These are phyloP conservation scores for Camptogramma bilineatum DNA, from an alignment of 2,888 invertebrate species.

Conservation along the genomic window DNA sequence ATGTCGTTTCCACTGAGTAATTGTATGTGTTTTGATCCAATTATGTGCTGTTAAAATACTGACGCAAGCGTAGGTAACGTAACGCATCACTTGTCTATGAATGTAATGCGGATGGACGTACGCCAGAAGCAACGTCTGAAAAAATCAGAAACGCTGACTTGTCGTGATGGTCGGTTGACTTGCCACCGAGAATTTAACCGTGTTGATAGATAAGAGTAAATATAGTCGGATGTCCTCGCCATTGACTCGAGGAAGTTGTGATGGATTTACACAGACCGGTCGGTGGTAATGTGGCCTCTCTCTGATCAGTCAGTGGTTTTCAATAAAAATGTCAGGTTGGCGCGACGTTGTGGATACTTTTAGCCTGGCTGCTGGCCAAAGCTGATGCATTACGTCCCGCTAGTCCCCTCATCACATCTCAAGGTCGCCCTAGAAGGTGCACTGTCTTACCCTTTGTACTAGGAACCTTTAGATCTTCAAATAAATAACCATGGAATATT, in stretches of 20 bases:
- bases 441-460: slow-evolving; percentile 49
- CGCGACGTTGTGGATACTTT: slow-evolving; percentile 76
- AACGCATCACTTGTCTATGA: slow-evolving; percentile 52
- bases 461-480: slow-evolving; percentile 6
- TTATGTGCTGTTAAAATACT: slow-evolving; percentile 33
- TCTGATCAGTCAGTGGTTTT: slow-evolving; percentile 78
- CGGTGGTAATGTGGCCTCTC: slow-evolving; percentile 69
- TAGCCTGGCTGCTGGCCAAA: slow-evolving; percentile 79
- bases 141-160: slow-evolving; percentile 41
- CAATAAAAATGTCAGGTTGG: slow-evolving; percentile 82
- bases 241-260: slow-evolving; percentile 80
- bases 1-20: not conserved
- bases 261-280: slow-evolving; percentile 76
- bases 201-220: slow-evolving; percentile 72
- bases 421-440: slow-evolving; percentile 72
- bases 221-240: slow-evolving; percentile 79
- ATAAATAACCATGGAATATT: not conserved
- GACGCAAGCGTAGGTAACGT: slow-evolving; percentile 47
- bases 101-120: slow-evolving; percentile 56
- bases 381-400: slow-evolving; percentile 74
- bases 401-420: slow-evolving; percentile 61
- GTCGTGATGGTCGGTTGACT: slow-evolving; percentile 45
- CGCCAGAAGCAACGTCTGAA: slow-evolving; percentile 58
- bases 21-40: slow-evolving; percentile 19
- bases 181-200: slow-evolving; percentile 62